Conservation (phyloP, 2,113 vertebrate species). For the Mesembrinibis cayennensis region DNA sequence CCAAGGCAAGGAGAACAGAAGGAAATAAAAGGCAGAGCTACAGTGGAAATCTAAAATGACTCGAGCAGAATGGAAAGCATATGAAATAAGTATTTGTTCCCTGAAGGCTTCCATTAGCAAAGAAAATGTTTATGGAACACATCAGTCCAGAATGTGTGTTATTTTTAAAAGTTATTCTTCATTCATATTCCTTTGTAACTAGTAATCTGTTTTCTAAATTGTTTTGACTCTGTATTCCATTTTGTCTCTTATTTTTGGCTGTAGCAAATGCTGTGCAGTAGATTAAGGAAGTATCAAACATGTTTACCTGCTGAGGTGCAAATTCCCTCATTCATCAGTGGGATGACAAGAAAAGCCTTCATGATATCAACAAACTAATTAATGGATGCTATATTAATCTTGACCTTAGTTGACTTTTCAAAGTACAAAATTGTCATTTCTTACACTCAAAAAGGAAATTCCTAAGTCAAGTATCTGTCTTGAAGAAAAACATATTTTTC, state of each 20-base stretch:
- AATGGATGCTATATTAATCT: slow-evolving; percentile 1
- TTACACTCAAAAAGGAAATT: neutral
- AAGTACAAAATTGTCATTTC: slow-evolving; percentile 32
- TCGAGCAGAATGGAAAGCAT: neutral
- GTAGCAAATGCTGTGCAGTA: neutral
- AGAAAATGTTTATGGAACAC: slow-evolving; percentile 15
- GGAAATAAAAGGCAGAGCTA: slow-evolving; percentile 17
- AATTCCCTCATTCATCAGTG: slow-evolving; percentile 8
- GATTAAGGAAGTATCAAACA: neutral
- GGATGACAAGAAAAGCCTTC: slow-evolving; percentile 25
- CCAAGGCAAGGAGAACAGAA: slow-evolving; percentile 30
- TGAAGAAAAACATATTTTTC: neutral
- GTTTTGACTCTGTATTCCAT: neutral
- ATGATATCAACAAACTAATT: slow-evolving; percentile 11
- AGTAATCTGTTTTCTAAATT: slow-evolving; percentile 17
- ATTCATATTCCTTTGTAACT: slow-evolving; percentile 37
- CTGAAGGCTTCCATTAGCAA: slow-evolving; percentile 13
- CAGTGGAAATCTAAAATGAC: neutral
- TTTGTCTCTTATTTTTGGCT: slow-evolving; percentile 3
- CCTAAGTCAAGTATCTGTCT: neutral
- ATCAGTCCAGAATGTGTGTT: neutral
- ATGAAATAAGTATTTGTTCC: slow-evolving; percentile 7
- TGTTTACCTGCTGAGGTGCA: slow-evolving; percentile 12
- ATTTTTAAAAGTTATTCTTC: slow-evolving; percentile 36
- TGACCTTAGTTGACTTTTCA: neutral